These are phyloP conservation scores for Taxidea taxus DNA, from an alignment of 2,113 vertebrate genomes.

Conservation along the genomic window DNA sequence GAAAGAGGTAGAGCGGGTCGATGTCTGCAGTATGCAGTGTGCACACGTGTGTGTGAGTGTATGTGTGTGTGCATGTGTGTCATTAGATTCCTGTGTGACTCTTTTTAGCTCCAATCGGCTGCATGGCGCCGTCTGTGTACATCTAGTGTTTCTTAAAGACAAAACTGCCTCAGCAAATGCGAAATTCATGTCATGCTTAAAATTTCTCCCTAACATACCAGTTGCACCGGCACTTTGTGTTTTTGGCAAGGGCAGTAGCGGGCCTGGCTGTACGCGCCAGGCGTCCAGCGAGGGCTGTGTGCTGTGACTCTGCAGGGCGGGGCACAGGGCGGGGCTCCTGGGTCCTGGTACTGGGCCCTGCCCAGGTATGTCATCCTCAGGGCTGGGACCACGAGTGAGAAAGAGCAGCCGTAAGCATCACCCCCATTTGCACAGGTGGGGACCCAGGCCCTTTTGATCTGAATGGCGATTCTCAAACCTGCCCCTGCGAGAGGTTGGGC, in stretches of 20 bases:
- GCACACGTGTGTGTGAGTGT: not conserved
- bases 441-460: not conserved
- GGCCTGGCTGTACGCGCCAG: fast-evolving
- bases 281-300: fast-evolving
- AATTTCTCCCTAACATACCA: fast-evolving
- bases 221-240: fast-evolving
- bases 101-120: fast-evolving
- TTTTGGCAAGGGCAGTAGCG: not conserved
- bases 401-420: not conserved
- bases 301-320: fast-evolving
- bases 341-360: not conserved
- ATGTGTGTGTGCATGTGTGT: fast-evolving
- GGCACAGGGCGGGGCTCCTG: not conserved
- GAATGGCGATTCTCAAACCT: fast-evolving
- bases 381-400: fast-evolving
- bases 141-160: not conserved
- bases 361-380: not conserved
- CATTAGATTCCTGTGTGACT: not conserved
- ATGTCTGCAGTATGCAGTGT: no score
- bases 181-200: fast-evolving
- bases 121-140: not conserved
- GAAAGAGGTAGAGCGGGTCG: not conserved
- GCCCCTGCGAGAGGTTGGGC: not conserved
- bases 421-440: not conserved
- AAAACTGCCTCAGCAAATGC: not conserved